Base-by-base conservation (phyloP, 1,140 invertebrate genomes). In the Zaprionus ornatus region DNA sequence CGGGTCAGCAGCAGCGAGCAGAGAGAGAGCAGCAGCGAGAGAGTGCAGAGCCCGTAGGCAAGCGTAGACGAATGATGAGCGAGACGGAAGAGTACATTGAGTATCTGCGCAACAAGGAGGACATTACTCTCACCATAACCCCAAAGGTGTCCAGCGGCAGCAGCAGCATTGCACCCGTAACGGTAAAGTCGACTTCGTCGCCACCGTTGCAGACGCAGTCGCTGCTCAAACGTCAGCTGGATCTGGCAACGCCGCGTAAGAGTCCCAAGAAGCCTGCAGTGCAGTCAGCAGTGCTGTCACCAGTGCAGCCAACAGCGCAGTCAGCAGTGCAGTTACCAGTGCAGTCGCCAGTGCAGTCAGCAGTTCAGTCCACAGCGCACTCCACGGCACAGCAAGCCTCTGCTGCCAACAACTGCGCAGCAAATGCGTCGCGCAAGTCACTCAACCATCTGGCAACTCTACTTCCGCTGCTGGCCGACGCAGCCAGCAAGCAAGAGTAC, bases 41-140 rank as follows among this genome's bases (percentile, higher is more conserved):
- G 42, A 61, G 45, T 4, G 42, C 61, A 10, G 29, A 32, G 29
- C 29, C 29, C 9, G 9, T 29, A 10, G 67, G 66, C 56, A 91
- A 92, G 76, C 79, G 86, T 1, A 74, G 84, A 5, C 90, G 88
- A 0, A 57, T 91, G 62, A 57, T 91, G 29, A 92, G 91, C 71
- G 91, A 92, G 63, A 92, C 91, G 1, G 90, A 92, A 50, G 91
- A 92, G 48, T 92, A 92, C 19, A 92, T 92, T 21, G 91, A 92
- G 66, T 92, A 92, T 82, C 75, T 92, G 74, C 91, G 86, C 10
- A 92, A 92, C 55, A 92, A 92, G 55, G 90, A 92, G 73, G 91
- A 92, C 19, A 92, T 92, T 7, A 92, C 91, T 0, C 50, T 92
- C 35, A 92, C 91, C 25, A 92, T 92, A 27, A 90, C 91, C 17